A percentile compares a stretch with the other conserved stretches of the same genome.
Evolutionary conservation across 1,140 invertebrate genomes (phyloP).

Genomic region (Ooceraea biroi): DNA sequence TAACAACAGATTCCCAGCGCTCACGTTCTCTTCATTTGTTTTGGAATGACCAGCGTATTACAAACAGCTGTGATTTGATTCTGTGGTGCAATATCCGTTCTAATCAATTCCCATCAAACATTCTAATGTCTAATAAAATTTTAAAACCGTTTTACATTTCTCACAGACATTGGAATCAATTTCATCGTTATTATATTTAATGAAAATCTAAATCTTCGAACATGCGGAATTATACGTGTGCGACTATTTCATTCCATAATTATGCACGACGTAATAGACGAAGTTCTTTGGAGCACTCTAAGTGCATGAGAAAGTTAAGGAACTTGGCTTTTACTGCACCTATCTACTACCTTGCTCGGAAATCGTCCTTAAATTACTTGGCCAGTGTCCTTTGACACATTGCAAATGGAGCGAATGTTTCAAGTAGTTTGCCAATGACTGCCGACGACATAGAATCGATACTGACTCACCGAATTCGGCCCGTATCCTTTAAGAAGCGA

Average conservation of each 20-base stretch:
- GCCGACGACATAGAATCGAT: conserved; percentile 44
- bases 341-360: neutral
- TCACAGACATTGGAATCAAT: no score
- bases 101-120: conserved; percentile 15
- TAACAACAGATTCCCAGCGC: conserved; percentile 39
- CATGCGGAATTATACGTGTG: neutral
- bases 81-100: neutral
- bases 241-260: neutral
- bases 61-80: conserved; percentile 31
- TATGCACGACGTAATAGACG: neutral
- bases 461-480: conserved; percentile 79
- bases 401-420: conserved; percentile 44
- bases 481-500: conserved; percentile 79
- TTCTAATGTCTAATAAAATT: neutral
- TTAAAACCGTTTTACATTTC: neutral
- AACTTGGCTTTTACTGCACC: conserved; percentile 8
- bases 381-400: conserved; percentile 30
- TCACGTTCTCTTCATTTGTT: conserved; percentile 23
- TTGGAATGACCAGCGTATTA: conserved; percentile 21
- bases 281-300: neutral
- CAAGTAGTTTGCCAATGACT: conserved; percentile 31
- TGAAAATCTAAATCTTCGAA: neutral
- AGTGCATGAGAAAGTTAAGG: conserved; percentile 28
- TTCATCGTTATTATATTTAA: neutral
- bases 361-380: conserved; percentile 22